Evolutionary conservation across 2,888 invertebrate genomes (phyloP), one percentile per base, ranked within the genome.

Genomic region (Epistrophella euchroma): DNA sequence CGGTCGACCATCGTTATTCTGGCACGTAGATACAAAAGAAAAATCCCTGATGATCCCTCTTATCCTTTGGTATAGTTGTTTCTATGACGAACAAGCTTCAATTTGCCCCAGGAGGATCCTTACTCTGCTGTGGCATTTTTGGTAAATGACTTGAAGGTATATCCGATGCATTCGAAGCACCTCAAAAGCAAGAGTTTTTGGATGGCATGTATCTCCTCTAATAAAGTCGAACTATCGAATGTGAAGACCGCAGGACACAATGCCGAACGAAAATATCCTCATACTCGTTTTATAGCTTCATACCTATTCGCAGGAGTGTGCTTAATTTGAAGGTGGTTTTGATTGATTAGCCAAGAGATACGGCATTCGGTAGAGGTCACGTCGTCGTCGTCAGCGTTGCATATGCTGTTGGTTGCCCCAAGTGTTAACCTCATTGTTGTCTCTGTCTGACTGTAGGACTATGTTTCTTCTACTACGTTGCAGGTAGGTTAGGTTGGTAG

Each of bases 281-380:
- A 28, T 28, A 25, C 4, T 3, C 4, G 25, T 25, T 3, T 2
- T 28, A 25, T 28, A 32, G 32, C 32, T 40, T 19, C n/a, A 19
- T 73, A 77, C 62, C 72, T 37, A 68, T 62, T 15, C 72, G 56
- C 68, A 10, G 43, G 28, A 62, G 58, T 47, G 40, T 73, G 73
- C 19, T 64, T 45, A 68, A 52, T 64, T 45, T 28, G 17, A 45
- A 62, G 85, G 32, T 73, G 66, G 68, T 75, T 80, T 76, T 81
- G 85, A 85, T 85, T 81, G 80, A 85, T 81, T 85, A 75, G 66
- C 68, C 80, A 47, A 73, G 73, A 40, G 72, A 50, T 19, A 22
- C 19, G 58, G 13, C 37, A 58, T 40, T 13, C 22, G 15, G 40
- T 15, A 40, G 37, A 22, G 60, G 40, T 60, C 37, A 37, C 22